Percentiles rank a stretch among this genome's conserved stretches.
These are phyloP conservation scores for Paedocypris micromegethes DNA, from an alignment of 2,797 vertebrate species.

Conservation along the genomic window DNA sequence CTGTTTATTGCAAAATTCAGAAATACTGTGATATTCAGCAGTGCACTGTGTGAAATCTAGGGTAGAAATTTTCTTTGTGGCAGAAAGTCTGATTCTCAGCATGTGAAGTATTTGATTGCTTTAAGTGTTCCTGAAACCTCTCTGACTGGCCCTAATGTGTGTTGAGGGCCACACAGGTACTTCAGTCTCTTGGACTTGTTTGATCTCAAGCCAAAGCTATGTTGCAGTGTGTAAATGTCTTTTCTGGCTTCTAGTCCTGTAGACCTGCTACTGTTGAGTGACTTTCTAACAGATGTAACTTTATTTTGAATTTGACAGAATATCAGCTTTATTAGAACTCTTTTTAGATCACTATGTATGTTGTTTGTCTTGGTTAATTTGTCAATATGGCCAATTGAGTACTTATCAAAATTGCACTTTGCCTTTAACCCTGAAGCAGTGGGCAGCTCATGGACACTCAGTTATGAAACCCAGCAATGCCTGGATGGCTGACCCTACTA, in stretches of 20 bases:
- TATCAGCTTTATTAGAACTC: neutral
- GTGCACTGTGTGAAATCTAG: no score
- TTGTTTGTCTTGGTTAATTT: neutral
- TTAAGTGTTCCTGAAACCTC: constrained; percentile 3
- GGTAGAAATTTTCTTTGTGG: no score
- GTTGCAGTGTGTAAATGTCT: neutral
- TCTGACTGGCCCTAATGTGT: constrained; percentile 9
- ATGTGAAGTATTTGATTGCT: neutral
- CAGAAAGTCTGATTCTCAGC: neutral
- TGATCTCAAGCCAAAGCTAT: no score
- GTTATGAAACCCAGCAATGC: no score
- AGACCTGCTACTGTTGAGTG: neutral
- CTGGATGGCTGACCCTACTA: no score
- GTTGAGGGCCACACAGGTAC: neutral
- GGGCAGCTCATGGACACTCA: no score
- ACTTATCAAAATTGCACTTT: no score
- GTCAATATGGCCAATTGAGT: no score
- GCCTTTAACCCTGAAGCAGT: no score
- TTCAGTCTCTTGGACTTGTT: no score
- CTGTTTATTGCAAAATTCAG: no score
- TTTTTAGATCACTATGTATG: neutral
- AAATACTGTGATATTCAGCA: no score
- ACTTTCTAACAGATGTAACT: neutral
- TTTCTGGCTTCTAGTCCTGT: neutral
- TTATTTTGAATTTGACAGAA: neutral